phyloP scores from a whole-genome alignment of 1,140 invertebrate genomes.

The Myzus persicae region DNA sequence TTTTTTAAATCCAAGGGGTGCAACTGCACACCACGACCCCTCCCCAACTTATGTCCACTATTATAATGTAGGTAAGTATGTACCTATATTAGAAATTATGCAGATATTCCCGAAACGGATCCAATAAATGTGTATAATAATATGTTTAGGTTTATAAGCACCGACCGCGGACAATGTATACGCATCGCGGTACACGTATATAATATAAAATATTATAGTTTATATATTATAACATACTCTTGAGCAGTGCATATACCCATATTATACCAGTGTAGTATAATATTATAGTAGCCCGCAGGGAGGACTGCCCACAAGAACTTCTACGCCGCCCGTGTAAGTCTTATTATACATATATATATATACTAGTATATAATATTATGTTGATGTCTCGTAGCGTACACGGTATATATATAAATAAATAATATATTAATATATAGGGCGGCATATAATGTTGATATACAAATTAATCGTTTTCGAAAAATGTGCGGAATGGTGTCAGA shows the following conservation, averaged over 20 bases:
- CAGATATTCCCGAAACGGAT: neutral
- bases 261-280: neutral
- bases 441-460: neutral
- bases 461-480: neutral
- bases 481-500: constrained; percentile 13
- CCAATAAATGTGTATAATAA: neutral
- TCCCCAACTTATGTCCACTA: too few relatives aligned
- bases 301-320: neutral
- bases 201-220: neutral
- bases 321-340: neutral
- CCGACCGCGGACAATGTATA: too few relatives aligned
- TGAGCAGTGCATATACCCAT: neutral
- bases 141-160: too few relatives aligned
- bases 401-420: neutral
- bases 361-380: neutral
- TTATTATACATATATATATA: neutral
- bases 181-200: neutral
- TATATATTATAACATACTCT: too few relatives aligned
- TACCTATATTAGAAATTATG: too few relatives aligned
- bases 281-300: neutral
- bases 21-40: too few relatives aligned
- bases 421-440: neutral
- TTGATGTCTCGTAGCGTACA: neutral
- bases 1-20: too few relatives aligned
- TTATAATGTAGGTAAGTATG: too few relatives aligned